Percentiles rank a stretch among this genome's conserved stretches.
phyloP scores from a whole-genome alignment of 2,888 invertebrate genomes.

The Alsophila aescularia region DNA sequence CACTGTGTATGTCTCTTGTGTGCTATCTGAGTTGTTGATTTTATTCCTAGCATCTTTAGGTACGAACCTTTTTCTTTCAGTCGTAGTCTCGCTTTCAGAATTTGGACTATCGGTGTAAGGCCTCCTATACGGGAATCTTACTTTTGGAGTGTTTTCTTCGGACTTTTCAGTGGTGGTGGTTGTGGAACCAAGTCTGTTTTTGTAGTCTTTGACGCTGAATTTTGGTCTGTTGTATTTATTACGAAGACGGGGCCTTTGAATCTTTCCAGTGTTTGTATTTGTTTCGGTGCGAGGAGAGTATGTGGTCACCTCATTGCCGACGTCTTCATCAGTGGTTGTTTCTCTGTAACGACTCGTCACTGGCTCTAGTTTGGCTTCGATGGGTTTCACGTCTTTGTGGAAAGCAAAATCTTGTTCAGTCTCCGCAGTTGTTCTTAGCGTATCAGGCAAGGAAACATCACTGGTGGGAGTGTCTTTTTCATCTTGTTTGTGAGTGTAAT shows the following conservation, averaged over 20 bases:
- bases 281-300: constrained; percentile 58
- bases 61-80: constrained; percentile 80
- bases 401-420: constrained; percentile 68
- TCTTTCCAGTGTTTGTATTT: constrained; percentile 55
- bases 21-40: constrained; percentile 58
- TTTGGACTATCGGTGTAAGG: constrained; percentile 64
- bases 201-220: constrained; percentile 91
- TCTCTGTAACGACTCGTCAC: constrained; percentile 49
- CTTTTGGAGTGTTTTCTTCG: constrained; percentile 63
- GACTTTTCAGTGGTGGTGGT: constrained; percentile 76
- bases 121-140: constrained; percentile 80
- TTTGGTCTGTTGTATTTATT: constrained; percentile 87
- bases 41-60: constrained; percentile 79
- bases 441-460: constrained; percentile 71
- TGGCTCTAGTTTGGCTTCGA: constrained; percentile 69
- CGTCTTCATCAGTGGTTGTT: constrained; percentile 55
- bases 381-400: constrained; percentile 74
- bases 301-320: constrained; percentile 56
- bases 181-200: constrained; percentile 86
- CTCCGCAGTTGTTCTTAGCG: constrained; percentile 56
- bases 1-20: constrained; percentile 62
- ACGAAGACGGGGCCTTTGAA: constrained; percentile 68
- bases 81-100: constrained; percentile 67
- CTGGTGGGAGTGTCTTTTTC: constrained; percentile 82
- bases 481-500: constrained; percentile 79